Percentiles rank a stretch among this genome's conserved stretches.
These are phyloP conservation scores for Sparidentex hasta DNA, from an alignment of 2,797 vertebrate genomes.

Conservation along the genomic window DNA sequence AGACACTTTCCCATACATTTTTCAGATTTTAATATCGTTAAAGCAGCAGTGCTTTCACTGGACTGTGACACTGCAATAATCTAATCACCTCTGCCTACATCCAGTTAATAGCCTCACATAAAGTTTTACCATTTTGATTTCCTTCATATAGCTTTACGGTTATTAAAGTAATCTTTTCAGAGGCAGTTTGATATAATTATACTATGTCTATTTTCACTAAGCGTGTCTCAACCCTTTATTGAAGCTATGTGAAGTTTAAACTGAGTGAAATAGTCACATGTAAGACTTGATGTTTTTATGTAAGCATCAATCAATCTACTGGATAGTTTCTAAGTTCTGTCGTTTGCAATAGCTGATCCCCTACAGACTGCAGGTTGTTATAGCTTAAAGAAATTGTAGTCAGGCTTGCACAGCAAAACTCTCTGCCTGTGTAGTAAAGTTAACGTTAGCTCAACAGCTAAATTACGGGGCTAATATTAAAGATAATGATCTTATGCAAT, in stretches of 20 bases:
- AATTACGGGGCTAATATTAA: background rate
- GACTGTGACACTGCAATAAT: conserved; percentile 1
- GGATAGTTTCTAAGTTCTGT: background rate
- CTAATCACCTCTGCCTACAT: background rate
- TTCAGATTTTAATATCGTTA: background rate
- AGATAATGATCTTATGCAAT: background rate
- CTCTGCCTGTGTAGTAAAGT: background rate
- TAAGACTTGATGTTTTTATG: background rate
- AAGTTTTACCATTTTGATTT: conserved; percentile 13
- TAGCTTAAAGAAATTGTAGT: background rate
- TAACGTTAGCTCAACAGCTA: conserved; percentile 20
- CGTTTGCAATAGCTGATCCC: background rate
- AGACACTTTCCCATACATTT: no score
- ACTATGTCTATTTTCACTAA: background rate
- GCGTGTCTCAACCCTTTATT: background rate
- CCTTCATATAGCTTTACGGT: background rate
- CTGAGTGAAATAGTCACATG: background rate
- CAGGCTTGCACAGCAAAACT: background rate
- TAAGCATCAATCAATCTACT: background rate
- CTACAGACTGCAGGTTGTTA: background rate
- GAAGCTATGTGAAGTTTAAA: conserved; percentile 3
- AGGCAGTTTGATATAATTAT: background rate
- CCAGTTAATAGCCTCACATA: background rate
- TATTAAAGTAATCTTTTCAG: background rate
- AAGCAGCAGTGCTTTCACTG: conserved; percentile 1